These are phyloP conservation scores for Callinectes sapidus DNA, from an alignment of 2,888 invertebrate species.

Conservation along the genomic window DNA sequence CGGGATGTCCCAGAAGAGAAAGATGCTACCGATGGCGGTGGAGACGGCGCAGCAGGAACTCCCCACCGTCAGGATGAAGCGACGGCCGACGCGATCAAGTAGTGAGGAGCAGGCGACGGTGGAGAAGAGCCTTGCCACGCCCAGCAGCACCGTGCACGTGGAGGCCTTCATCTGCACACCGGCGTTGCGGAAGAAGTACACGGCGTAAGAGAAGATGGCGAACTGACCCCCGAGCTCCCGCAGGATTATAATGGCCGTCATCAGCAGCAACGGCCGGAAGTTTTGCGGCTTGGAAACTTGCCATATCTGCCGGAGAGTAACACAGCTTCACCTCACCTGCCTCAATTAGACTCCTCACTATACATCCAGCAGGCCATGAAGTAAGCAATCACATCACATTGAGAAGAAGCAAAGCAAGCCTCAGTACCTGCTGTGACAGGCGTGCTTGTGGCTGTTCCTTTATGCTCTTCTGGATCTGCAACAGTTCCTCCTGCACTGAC, in stretches of 20 bases:
- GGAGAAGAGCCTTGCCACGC: slow-evolving; percentile 74
- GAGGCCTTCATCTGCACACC: slow-evolving; percentile 74
- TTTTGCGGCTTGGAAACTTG: slow-evolving; percentile 24
- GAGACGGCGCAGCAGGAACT: slow-evolving; percentile 56
- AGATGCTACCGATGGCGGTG: slow-evolving; percentile 43
- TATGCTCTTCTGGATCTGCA: slow-evolving; percentile 45
- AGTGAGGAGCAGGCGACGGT: slow-evolving; percentile 74
- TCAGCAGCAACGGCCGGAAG: slow-evolving; percentile 30
- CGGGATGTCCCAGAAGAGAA: slow-evolving; percentile 62
- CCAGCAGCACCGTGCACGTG: slow-evolving; percentile 75
- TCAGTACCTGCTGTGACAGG: slow-evolving; percentile 47
- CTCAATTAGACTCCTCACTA: background rate
- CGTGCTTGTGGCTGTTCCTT: slow-evolving; percentile 40
- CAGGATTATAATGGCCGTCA: slow-evolving; percentile 40
- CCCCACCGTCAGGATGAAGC: slow-evolving; percentile 75
- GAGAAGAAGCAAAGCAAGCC: background rate
- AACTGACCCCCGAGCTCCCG: slow-evolving; percentile 59
- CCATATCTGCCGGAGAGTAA: slow-evolving; percentile 30
- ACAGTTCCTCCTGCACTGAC: slow-evolving; percentile 24
- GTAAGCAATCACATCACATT: background rate
- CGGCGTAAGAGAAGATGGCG: slow-evolving; percentile 56
- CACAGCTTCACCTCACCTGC: background rate
- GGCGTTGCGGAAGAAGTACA: slow-evolving; percentile 50
- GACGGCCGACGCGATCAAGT: slow-evolving; percentile 76
- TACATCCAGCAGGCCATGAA: background rate